A percentile compares a stretch with the other conserved stretches of the same genome.
Evolutionary conservation across 2,888 invertebrate genomes (phyloP).

Genomic region (Gonocerus acuteangulatus): DNA sequence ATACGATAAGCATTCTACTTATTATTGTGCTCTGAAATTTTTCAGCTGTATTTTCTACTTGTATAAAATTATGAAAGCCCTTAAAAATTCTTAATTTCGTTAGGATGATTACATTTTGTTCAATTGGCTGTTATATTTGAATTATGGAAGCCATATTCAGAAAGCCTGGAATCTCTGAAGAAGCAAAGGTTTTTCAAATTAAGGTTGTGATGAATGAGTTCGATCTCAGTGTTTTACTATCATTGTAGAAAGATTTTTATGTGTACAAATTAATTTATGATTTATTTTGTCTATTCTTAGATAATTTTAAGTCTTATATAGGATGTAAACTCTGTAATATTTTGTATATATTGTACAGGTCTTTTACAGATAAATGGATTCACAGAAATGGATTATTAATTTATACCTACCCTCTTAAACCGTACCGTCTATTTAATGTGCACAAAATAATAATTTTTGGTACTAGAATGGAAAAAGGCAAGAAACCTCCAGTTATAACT

Average conservation of each 20-base stretch:
- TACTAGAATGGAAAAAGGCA: too few relatives aligned
- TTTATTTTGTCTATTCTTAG: constrained; percentile 28
- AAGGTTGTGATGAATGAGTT: constrained; percentile 32
- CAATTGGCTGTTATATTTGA: constrained; percentile 2
- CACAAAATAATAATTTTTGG: too few relatives aligned
- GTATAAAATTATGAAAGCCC: neutral
- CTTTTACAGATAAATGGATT: constrained; percentile 37
- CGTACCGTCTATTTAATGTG: too few relatives aligned
- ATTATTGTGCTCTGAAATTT: constrained; percentile 7
- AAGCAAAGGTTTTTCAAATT: constrained; percentile 21
- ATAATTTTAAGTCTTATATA: constrained; percentile 26
- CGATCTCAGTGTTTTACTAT: constrained; percentile 31
- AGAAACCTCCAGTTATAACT: too few relatives aligned
- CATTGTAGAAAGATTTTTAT: constrained; percentile 22
- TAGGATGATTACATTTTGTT: neutral
- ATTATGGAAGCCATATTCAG: constrained; percentile 5
- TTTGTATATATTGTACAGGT: constrained; percentile 37
- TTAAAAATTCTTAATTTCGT: neutral
- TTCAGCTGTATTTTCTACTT: constrained; percentile 18
- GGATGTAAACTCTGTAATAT: constrained; percentile 31
- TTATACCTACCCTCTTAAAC: too few relatives aligned
- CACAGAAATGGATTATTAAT: constrained; percentile 13
- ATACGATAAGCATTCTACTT: neutral
- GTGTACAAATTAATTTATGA: constrained; percentile 32
- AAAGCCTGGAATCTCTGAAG: constrained; percentile 14